A percentile compares a stretch with the other conserved stretches of the same genome.
These are phyloP conservation scores for Cydia strobilella DNA, from an alignment of 1,140 invertebrate genomes.

Conservation along the genomic window DNA sequence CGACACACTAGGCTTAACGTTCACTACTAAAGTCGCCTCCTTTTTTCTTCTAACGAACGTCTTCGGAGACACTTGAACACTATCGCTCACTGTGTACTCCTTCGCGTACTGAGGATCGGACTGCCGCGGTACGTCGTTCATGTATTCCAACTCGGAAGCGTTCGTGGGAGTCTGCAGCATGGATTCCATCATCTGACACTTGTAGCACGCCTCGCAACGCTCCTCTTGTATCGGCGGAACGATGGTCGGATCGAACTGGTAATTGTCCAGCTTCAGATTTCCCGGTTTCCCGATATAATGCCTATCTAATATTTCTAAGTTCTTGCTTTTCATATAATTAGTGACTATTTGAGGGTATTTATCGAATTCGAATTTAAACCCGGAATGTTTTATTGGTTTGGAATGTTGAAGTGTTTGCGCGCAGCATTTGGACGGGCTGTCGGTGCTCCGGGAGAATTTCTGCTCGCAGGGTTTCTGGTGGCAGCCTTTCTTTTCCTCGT, in stretches of 20 bases:
- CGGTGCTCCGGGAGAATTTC: slow-evolving; percentile 37
- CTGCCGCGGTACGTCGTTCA: slow-evolving; percentile 80
- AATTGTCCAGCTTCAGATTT: slow-evolving; percentile 77
- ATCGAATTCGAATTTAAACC: slow-evolving; percentile 86
- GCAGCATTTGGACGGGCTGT: slow-evolving; percentile 70
- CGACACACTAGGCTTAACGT: slow-evolving; percentile 42
- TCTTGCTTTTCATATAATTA: slow-evolving; percentile 87
- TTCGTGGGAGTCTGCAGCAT: slow-evolving; percentile 84
- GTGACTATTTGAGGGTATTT: slow-evolving; percentile 85
- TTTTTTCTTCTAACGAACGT: slow-evolving; percentile 69
- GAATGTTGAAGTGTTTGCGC: slow-evolving; percentile 80
- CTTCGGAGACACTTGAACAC: slow-evolving; percentile 59
- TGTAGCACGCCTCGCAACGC: slow-evolving; percentile 75
- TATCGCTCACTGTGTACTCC: slow-evolving; percentile 62
- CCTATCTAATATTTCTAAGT: slow-evolving; percentile 83
- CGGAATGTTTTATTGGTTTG: slow-evolving; percentile 83
- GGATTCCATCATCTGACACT: slow-evolving; percentile 77
- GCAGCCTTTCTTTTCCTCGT: slow-evolving; percentile 45
- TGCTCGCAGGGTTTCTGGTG: slow-evolving; percentile 37
- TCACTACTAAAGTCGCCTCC: slow-evolving; percentile 72
- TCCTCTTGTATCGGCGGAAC: slow-evolving; percentile 74
- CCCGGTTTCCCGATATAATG: slow-evolving; percentile 82
- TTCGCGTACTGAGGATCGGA: slow-evolving; percentile 71
- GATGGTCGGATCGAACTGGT: slow-evolving; percentile 74
- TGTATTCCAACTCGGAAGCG: slow-evolving; percentile 84